Evolutionary conservation across 2,113 vertebrate genomes (phyloP), one percentile per base, ranked within the genome.

Genomic region (Archocentrus centrarchus): DNA sequence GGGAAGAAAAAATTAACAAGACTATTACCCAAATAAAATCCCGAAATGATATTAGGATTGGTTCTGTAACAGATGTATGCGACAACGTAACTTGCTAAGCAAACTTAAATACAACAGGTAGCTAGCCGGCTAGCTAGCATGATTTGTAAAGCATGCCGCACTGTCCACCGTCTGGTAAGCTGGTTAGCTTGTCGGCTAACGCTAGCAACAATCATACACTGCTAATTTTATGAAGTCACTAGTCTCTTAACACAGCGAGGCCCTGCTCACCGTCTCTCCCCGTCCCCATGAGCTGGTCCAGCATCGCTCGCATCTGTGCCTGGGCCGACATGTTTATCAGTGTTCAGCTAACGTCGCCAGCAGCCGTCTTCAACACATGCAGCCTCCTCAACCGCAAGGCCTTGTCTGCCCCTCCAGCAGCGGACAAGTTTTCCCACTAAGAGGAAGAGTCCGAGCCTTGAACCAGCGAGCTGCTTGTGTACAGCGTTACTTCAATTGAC

Each of bases 221-320:
- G 35, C 35, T 15, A 15, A 11, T 64, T 35, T 32, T 50, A 18
- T 13, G 2, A 10, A 6, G 15, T 27, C 44, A 50, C 39, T 2
- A 1, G 37, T 2, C 17, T 17, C 17, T 13, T 3, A 27, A 5
- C 39, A 24, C 35, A 6, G 2, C 35, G 13, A 35, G 1, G 53
- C n/a, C 3, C 3, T 6, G 86, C 97, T 97, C 96, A 99, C 98
- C 98, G 94, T 99, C 98, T 96, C 98, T 97, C 85, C 97, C 97
- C 39, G 98, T 99, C 89, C 98, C 98, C 98, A 99, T 99, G 76
- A 99, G 95, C 96, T 99, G 98, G 96, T 99, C 98, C 95, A 99
- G 96, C 98, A 99, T 98, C 77, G 98, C 97, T 93, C 98, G 95
- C 98, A 99, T 99, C 95, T 99, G 98, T 84, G 98, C 98, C 94